Conservation (phyloP, 2,113 vertebrate genomes). For the Plotosus lineatus region DNA sequence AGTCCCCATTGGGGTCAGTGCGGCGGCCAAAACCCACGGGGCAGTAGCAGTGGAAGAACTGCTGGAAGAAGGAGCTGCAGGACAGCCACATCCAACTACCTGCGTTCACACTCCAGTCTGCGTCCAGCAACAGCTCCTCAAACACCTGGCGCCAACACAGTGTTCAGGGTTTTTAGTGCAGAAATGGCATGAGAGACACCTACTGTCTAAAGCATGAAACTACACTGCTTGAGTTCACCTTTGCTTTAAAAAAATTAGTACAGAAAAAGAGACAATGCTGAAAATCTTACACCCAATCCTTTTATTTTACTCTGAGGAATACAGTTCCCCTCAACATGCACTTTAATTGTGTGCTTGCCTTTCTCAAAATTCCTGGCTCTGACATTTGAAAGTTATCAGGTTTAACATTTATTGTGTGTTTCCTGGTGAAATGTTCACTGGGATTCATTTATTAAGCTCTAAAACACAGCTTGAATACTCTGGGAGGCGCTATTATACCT, state of each 20-base stretch:
- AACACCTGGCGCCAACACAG: constrained; percentile 78
- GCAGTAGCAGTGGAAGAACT: constrained; percentile 99
- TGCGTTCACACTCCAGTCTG: constrained; percentile 97
- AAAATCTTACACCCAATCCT: neutral
- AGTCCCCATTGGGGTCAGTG: constrained; percentile 97
- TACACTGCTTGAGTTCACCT: neutral
- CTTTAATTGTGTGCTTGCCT: neutral
- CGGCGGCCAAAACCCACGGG: constrained; percentile 95
- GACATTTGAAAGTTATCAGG: neutral
- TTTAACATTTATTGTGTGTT: neutral
- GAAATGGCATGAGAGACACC: neutral
- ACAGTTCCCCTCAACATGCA: neutral
- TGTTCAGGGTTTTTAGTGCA: too few relatives aligned
- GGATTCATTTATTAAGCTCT: too few relatives aligned
- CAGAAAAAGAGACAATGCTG: too few relatives aligned
- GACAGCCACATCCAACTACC: constrained; percentile 99
- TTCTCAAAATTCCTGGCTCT: neutral
- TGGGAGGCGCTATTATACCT: too few relatives aligned
- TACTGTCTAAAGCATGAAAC: constrained; percentile 9
- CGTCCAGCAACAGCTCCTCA: constrained; percentile 94
- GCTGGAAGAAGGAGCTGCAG: constrained; percentile 97
- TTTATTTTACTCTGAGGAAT: neutral
- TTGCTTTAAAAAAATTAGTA: too few relatives aligned
- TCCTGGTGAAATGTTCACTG: too few relatives aligned
- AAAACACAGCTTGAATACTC: too few relatives aligned